A percentile compares a stretch with the other conserved stretches of the same genome.
phyloP scores from a whole-genome alignment of 2,888 invertebrate genomes.

The Meiosimyza platycephala region DNA sequence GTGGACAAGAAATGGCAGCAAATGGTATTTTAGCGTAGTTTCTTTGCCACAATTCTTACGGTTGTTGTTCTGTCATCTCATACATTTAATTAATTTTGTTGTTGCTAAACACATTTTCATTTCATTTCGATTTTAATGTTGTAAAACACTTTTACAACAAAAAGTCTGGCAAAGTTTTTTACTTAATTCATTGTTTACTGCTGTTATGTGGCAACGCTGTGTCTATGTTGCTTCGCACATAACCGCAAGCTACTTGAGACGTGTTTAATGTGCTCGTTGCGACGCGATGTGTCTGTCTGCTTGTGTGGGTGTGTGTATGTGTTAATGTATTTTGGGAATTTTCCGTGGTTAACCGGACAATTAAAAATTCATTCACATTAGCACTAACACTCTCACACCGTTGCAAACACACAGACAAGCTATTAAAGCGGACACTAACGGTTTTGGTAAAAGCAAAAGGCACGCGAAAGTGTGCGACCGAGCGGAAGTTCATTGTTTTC shows the following conservation, averaged over 20 bases:
- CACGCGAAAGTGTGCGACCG: background rate
- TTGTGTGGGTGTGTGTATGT: conserved; percentile 2
- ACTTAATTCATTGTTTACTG: background rate
- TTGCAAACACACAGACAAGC: conserved; percentile 16
- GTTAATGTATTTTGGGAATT: conserved; percentile 23
- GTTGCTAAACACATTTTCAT: conserved; percentile 27
- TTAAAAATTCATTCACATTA: conserved; percentile 42
- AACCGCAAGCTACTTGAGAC: conserved; percentile 34
- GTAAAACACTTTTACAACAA: background rate
- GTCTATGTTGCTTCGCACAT: background rate
- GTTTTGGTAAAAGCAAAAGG: no score
- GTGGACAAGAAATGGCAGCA: conserved; percentile 25
- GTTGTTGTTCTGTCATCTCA: conserved; percentile 26
- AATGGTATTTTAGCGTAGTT: conserved; percentile 12
- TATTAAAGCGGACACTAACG: background rate
- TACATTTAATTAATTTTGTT: conserved; percentile 27
- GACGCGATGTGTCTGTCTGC: background rate
- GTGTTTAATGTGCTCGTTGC: conserved; percentile 29
- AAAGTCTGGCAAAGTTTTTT: background rate
- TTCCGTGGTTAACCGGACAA: conserved; percentile 39
- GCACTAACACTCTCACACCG: conserved; percentile 8
- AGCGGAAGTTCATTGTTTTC: conserved; percentile 23
- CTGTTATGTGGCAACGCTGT: conserved; percentile 27
- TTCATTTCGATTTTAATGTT: conserved; percentile 35
- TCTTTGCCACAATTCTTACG: background rate